phyloP scores from a whole-genome alignment of 2,888 invertebrate species.

The Gryllus longicercus region DNA sequence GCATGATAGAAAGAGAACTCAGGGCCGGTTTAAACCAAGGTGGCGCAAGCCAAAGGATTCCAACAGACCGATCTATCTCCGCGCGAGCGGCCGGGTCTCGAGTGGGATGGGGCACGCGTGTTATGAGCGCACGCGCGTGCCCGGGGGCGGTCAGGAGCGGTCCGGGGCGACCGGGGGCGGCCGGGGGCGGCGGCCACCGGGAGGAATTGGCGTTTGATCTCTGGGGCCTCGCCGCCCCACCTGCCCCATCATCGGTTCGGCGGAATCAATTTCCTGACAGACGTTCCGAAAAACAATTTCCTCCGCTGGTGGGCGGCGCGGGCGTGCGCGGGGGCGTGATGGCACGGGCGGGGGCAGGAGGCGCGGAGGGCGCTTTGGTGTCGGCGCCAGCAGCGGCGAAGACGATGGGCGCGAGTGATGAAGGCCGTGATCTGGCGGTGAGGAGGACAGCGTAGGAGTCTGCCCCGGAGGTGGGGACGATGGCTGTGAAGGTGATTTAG shows the following conservation, averaged over 20 bases:
- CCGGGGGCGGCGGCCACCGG: background rate
- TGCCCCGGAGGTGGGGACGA: too few relatives aligned
- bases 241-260: conserved; percentile 11
- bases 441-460: too few relatives aligned
- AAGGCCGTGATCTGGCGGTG: too few relatives aligned
- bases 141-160: background rate
- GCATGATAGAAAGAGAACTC: too few relatives aligned
- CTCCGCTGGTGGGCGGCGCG: conserved; percentile 18
- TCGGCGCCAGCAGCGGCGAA: too few relatives aligned
- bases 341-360: background rate
- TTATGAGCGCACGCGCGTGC: background rate
- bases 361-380: background rate
- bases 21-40: too few relatives aligned
- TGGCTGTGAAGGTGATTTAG: too few relatives aligned
- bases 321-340: background rate
- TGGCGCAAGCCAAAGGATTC: too few relatives aligned
- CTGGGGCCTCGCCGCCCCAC: background rate
- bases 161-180: background rate
- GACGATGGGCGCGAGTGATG: too few relatives aligned
- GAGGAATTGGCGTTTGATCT: background rate
- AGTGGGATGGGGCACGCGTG: background rate
- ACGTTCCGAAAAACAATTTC: conserved; percentile 32
- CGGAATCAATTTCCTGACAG: conserved; percentile 32
- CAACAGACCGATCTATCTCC: too few relatives aligned
- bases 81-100: too few relatives aligned